Evolutionary conservation across 2,888 invertebrate species (phyloP).

Genomic region (Zootermopsis nevadensis): DNA sequence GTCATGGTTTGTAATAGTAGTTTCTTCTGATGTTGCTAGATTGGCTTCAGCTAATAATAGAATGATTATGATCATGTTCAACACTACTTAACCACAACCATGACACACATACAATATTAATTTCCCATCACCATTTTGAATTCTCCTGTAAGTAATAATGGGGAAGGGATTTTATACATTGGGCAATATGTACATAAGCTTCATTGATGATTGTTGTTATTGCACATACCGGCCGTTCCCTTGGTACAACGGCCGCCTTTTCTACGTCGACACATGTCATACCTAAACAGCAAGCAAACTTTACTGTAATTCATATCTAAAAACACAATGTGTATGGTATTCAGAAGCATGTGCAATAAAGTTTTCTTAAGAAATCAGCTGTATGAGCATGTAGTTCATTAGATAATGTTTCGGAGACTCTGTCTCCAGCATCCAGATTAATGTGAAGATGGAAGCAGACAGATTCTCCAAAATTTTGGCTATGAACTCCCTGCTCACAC

Average conservation of each 20-base stretch:
- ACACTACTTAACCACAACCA: conserved; percentile 13
- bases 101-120: neutral
- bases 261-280: conserved; percentile 97
- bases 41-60: neutral
- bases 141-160: conserved; percentile 44
- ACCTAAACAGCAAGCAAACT: conserved; percentile 68
- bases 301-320: neutral
- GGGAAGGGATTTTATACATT: conserved; percentile 44
- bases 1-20: neutral
- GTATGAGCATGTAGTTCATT: no score
- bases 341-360: no score
- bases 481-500: no score
- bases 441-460: no score
- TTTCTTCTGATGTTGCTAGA: neutral
- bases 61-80: neutral
- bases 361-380: no score
- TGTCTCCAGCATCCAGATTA: no score
- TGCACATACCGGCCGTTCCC: conserved; percentile 94
- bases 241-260: conserved; percentile 97
- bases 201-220: conserved; percentile 24
- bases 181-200: conserved; percentile 39
- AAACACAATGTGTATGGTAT: neutral
- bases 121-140: conserved; percentile 35
- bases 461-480: no score
- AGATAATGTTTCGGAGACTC: no score